phyloP scores from a whole-genome alignment of 2,797 vertebrate genomes.

The Lindbergichthys nudifrons region DNA sequence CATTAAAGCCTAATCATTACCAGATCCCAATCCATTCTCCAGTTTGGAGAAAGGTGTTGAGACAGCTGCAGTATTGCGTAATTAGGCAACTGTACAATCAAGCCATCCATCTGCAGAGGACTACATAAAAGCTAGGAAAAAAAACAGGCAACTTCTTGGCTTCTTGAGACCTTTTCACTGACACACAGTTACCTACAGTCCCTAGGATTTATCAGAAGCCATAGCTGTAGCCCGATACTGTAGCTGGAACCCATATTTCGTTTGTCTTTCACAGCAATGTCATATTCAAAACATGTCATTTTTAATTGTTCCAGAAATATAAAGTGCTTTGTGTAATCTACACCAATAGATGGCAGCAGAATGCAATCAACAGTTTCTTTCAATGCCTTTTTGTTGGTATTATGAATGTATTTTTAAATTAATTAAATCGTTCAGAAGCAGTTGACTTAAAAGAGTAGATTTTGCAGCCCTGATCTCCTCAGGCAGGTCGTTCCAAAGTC shows the following conservation, averaged over 20 bases:
- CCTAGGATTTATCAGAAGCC: slow-evolving; percentile 15
- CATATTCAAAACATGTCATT: not conserved
- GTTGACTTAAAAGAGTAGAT: no score
- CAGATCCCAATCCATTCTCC: slow-evolving; percentile 45
- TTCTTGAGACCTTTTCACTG: slow-evolving; percentile 17
- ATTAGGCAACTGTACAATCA: slow-evolving; percentile 62
- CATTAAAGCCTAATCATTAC: slow-evolving; percentile 46
- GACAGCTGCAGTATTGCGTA: slow-evolving; percentile 48
- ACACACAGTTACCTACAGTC: slow-evolving; percentile 15
- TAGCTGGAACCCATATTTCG: not conserved
- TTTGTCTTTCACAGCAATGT: not conserved
- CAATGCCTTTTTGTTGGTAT: not conserved
- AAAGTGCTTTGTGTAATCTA: not conserved
- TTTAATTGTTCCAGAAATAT: not conserved
- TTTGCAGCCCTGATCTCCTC: no score
- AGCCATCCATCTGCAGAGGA: slow-evolving; percentile 37
- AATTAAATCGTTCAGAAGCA: no score
- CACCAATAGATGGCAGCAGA: slow-evolving; percentile 63
- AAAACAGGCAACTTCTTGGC: slow-evolving; percentile 9
- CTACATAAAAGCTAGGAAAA: not conserved
- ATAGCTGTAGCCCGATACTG: slow-evolving; percentile 23
- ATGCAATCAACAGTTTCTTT: not conserved
- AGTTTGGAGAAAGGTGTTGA: slow-evolving; percentile 45
- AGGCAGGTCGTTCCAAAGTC: no score
- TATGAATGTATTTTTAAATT: no score